Evolutionary conservation across 2,113 vertebrate genomes (phyloP), one percentile per base, ranked within the genome.

Genomic region (Nettapus auritus): DNA sequence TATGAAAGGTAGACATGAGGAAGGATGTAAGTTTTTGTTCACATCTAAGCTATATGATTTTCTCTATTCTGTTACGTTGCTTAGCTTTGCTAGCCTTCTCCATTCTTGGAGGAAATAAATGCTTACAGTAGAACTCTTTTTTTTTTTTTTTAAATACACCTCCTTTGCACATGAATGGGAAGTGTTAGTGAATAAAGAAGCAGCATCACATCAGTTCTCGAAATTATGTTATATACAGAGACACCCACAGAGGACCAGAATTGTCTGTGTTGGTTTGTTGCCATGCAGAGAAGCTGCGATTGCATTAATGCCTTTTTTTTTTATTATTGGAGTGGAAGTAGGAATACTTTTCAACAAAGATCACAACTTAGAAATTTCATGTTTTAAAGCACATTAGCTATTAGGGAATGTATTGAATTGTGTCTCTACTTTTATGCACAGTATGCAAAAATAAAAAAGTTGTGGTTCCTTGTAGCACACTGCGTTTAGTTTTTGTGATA

Each of bases 41-140:
- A 62, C 16, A 63, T 70, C 40, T 83, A 90, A 95, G 64, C n/a
- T n/a, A 29, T 74, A 29, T 70, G n/a, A 83, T 76, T 79, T 86
- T 78, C 57, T 85, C 44, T 70, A 29, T 78, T 85, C 48, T 70
- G 21, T 48, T 70, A 4, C n/a, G 55, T 70, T 3, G 2, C 11
- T 29, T 52, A 59, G 4, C 77, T 84, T 86, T 79, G 25, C 44
- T n/a, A 70, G 33, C 50, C 31, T 5, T 75, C 60, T 78, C 29
- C 34, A 44, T 48, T 70, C 86, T 59, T 33, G 28, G 23, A 46
- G 38, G 13, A 92, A 91, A 29, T 40, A 86, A 87, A 79, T 56
- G 28, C n/a, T 77, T 91, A 57, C 57, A 81, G 1, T 19, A 68
- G n/a, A 55, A 40, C 74, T 69, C 70, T 13, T 40, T 40, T 48